These are phyloP conservation scores for Tetramorium parvispinum DNA, from an alignment of 1,140 invertebrate genomes.

Conservation along the genomic window DNA sequence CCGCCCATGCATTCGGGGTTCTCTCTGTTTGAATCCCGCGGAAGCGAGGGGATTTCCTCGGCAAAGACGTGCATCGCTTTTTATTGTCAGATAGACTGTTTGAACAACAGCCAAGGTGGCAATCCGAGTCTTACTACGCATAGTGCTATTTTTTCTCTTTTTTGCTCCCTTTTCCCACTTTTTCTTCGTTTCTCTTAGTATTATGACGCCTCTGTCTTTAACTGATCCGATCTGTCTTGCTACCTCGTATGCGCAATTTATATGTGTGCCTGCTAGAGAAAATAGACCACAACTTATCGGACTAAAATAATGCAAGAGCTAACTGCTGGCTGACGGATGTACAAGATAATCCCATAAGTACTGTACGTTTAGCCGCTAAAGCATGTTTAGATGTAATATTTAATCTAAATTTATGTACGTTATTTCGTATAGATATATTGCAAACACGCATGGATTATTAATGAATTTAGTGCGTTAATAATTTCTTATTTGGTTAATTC, in stretches of 20 bases:
- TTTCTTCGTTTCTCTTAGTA: neutral
- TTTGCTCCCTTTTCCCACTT: slow-evolving; percentile 3
- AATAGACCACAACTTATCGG: neutral
- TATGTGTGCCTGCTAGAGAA: neutral
- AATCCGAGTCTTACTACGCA: slow-evolving; percentile 69
- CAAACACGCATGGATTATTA: neutral
- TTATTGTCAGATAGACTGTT: slow-evolving; percentile 82
- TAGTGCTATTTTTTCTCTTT: slow-evolving; percentile 39
- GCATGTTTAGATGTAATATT: slow-evolving; percentile 17
- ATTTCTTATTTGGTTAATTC: neutral
- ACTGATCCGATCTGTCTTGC: slow-evolving; percentile 23
- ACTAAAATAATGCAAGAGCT: slow-evolving; percentile 12
- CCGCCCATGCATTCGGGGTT: slow-evolving; percentile 49
- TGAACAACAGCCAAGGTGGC: slow-evolving; percentile 84
- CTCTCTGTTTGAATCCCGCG: slow-evolving; percentile 79
- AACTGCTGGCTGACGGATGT: slow-evolving; percentile 10
- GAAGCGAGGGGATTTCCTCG: slow-evolving; percentile 77
- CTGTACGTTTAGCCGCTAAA: neutral
- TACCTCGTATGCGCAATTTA: slow-evolving; percentile 1
- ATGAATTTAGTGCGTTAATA: neutral
- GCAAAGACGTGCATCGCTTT: slow-evolving; percentile 80
- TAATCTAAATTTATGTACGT: slow-evolving; percentile 30
- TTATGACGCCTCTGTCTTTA: slow-evolving; percentile 22
- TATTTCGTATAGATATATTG: neutral
- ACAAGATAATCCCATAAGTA: slow-evolving; percentile 1